These are phyloP conservation scores for Ictalurus punctatus DNA, from an alignment of 2,113 vertebrate genomes.

Conservation along the genomic window DNA sequence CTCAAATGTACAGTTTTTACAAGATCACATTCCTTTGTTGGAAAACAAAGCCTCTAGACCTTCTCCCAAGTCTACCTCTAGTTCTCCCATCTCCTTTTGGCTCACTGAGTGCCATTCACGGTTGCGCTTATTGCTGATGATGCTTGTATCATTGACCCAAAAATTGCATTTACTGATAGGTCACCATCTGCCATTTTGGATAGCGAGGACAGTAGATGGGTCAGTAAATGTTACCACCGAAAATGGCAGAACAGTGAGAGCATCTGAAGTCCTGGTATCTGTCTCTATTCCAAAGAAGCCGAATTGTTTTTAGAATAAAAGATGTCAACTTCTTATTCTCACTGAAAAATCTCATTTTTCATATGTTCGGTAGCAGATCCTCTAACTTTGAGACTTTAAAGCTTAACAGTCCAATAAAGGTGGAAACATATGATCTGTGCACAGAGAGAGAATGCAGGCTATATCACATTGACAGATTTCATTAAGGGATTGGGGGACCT, in stretches of 20 bases:
- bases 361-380: neutral
- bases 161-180: slow-evolving; percentile 50
- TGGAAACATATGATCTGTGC: neutral
- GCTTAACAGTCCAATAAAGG: neutral
- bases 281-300: slow-evolving; percentile 17
- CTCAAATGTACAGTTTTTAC: neutral
- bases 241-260: slow-evolving; percentile 16
- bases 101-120: slow-evolving; percentile 1
- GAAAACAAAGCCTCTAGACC: neutral
- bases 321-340: neutral
- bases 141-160: slow-evolving; percentile 49
- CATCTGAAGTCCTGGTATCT: neutral
- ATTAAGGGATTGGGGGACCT: neutral
- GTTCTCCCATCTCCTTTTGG: neutral
- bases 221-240: slow-evolving; percentile 41
- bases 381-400: slow-evolving; percentile 4
- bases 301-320: neutral
- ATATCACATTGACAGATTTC: neutral
- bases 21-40: neutral
- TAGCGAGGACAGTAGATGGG: slow-evolving; percentile 17
- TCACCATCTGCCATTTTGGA: slow-evolving; percentile 53
- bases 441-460: neutral
- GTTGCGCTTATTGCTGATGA: slow-evolving; percentile 34
- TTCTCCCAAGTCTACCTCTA: neutral
- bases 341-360: neutral